These are phyloP conservation scores for Smittia sp. DNA, from an alignment of 2,888 invertebrate genomes.

Conservation along the genomic window DNA sequence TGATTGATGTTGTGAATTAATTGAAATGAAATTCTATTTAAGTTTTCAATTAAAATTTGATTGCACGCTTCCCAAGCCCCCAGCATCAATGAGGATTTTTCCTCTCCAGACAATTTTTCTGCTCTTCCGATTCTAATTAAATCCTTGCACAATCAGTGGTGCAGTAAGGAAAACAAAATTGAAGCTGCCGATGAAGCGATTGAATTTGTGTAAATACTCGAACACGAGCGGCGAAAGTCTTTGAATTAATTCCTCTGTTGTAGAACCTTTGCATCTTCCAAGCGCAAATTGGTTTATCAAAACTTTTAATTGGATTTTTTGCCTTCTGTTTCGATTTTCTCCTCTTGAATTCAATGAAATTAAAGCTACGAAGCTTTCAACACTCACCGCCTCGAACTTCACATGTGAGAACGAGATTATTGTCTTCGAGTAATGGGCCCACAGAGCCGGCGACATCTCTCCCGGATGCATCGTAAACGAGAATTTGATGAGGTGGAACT, in stretches of 20 bases:
- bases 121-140: conserved; percentile 20
- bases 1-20: conserved; percentile 5
- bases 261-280: not conserved
- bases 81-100: not conserved
- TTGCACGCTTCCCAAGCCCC: not conserved
- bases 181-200: not conserved
- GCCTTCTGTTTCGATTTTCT: not conserved
- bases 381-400: conserved; percentile 84
- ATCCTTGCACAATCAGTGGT: not conserved
- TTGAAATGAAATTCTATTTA: not conserved
- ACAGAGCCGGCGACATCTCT: conserved; percentile 74
- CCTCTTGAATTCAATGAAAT: not conserved
- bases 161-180: not conserved
- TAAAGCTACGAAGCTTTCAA: not conserved
- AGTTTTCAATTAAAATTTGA: conserved; percentile 14
- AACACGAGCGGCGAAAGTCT: too few species aligned
- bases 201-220: conserved; percentile 9
- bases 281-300: conserved; percentile 33
- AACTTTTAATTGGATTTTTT: conserved; percentile 41
- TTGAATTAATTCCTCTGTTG: not conserved
- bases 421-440: conserved; percentile 79
- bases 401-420: conserved; percentile 76
- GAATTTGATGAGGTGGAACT: conserved; percentile 86
- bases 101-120: not conserved
- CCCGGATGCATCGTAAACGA: conserved; percentile 80